Base-by-base conservation (phyloP, 1,140 invertebrate genomes). In the Venustaconcha ellipsiformis region DNA sequence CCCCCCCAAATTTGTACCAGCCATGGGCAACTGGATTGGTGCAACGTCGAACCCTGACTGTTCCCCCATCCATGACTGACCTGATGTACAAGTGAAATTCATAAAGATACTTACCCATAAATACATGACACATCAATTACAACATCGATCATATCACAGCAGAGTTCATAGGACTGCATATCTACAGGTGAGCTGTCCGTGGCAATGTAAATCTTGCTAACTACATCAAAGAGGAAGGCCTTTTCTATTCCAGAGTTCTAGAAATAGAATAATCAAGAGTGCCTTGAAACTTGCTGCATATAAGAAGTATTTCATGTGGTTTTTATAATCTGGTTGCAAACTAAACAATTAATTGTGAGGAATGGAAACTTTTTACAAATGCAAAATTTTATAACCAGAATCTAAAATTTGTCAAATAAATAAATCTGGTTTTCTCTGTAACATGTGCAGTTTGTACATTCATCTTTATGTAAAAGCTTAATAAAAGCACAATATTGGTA, bases 111-210 rank as follows among this genome's bases (percentile, higher is more conserved):
- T 87, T 83, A 97, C 95, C 98, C 98, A 92, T 99, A 99, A 90
- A 99, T 99, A 91, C 96, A 96, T 14, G 97, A 99, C 57, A 99
- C 94, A 92, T 99, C 98, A 80, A 99, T 98, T 75, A 99, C 97
- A 74, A 99, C 97, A 92, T 99, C 98, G 82, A 99, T 99, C 98
- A 99, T 99, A 92, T 99, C 98, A 92, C 98, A 99, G 91, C 98
- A 99, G 4, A 99, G 91, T 90, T 99, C 98, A 88, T 99, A 99
- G 87, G 96, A 97, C 91, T 99, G 97, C 98, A 99, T 99, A 89
- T 99, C 98, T n/a, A 99, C 98, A 17, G 97, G 98, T 23, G 96
- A 97, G 78, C 96, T 97, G 90, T 99, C 98, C 3, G 98, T 99
- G 26, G 99, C 98, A 83, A 99, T 99, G 89, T 99, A 99, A 78